Evolutionary conservation across 2,797 vertebrate species (phyloP), one percentile per base, ranked within the genome.

Genomic region (Sebastes hubbsi): DNA sequence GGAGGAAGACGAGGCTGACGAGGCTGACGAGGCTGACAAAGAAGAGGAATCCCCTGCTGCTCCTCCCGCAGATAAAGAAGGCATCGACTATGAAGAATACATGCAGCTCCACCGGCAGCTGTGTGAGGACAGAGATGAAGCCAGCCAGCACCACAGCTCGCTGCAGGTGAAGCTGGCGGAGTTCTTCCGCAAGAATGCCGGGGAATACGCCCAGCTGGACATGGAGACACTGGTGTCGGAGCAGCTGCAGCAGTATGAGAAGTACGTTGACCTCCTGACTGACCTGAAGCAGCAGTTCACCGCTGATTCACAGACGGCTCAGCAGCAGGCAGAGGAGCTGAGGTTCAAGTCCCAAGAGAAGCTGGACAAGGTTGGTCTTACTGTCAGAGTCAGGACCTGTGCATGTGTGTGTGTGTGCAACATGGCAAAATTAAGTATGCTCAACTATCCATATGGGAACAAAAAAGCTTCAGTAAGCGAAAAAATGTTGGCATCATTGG

Each of bases 121-220:
- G 67, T 6, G 81, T 42, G 29, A n/a, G 20, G 93, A 97, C 78
- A 89, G 88, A 2, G 76, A 90, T 6, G 70, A 77, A 22, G 91
- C 91, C 77, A 85, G 46, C n/a, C 91, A 87, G 25, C 85, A 36
- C 62, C 95, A 87, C 80, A 0, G 18, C 8, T 92, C 83, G 81
- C 91, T 97, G 74, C 96, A 97, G 88, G 52, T 64, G 54, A 92
- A 83, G 88, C 92, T 97, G 63, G 85, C 22, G 0, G 90, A 93
- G 52, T 79, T 93, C 42, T 87, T 97, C 32, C 73, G 68, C n/a
- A 94, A 34, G 42, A 95, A 93, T 81, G 79, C 87, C n/a, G 29
- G 62, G 1, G 90, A 91, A 1, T 64, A 89, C 4, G 6, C 3
- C 8, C 80, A 60, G 30, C 70, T 67, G 20, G 93, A 92, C 71